Conservation (phyloP, 2,113 vertebrate species). For the Zosterops borbonicus region DNA sequence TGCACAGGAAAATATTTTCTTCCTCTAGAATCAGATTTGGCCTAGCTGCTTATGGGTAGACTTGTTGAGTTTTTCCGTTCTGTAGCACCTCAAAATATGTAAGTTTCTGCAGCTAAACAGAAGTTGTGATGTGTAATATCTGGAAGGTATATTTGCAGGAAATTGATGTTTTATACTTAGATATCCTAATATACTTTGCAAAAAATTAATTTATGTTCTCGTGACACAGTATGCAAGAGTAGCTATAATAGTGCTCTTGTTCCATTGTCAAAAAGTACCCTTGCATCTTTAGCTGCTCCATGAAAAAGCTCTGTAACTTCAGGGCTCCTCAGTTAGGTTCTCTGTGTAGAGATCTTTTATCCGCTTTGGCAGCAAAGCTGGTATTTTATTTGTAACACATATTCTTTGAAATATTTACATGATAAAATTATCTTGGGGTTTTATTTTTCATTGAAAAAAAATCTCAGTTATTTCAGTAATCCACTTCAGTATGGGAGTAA, state of each 20-base stretch:
- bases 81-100: not conserved
- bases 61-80: not conserved
- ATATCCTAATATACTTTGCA: not conserved
- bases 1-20: not conserved
- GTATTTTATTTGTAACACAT: not conserved
- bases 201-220: not conserved
- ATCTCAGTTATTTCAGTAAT: constrained; percentile 28
- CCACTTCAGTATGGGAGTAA: not conserved
- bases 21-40: not conserved
- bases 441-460: not conserved
- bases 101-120: not conserved
- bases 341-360: not conserved
- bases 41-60: not conserved
- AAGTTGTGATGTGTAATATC: not conserved
- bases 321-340: not conserved
- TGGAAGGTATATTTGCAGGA: not conserved
- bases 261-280: not conserved
- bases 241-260: not conserved
- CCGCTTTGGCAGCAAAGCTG: not conserved
- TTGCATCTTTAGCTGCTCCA: not conserved
- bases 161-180: not conserved
- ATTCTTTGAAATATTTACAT: not conserved
- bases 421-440: not conserved
- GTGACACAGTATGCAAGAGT: not conserved
- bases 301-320: not conserved